phyloP scores from a whole-genome alignment of 2,888 invertebrate genomes.

The Eupeodes latifasciatus region DNA sequence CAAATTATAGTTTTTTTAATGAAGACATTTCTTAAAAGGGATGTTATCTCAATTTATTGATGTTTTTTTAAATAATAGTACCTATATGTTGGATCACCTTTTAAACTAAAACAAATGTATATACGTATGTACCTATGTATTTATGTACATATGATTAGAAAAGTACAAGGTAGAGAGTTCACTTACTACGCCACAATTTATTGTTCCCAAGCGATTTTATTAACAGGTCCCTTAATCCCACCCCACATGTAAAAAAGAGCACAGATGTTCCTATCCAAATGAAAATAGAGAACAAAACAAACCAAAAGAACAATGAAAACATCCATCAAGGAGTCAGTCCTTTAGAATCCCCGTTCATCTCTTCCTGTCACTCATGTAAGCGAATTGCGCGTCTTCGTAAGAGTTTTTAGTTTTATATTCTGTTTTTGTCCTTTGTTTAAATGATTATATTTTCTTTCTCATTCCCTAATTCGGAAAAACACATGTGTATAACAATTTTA shows the following conservation, averaged over 20 bases:
- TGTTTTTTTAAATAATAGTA: too few relatives aligned
- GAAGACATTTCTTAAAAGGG: too few relatives aligned
- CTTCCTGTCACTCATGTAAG: constrained; percentile 64
- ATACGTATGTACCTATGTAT: too few relatives aligned
- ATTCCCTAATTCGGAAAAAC: not conserved
- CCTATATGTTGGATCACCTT: too few relatives aligned
- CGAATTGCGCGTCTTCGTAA: constrained; percentile 66
- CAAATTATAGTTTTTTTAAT: too few relatives aligned
- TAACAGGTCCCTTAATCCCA: constrained; percentile 29
- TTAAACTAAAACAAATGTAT: not conserved
- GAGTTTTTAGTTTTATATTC: constrained; percentile 16
- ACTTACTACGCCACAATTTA: constrained; percentile 11
- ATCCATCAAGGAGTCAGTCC: constrained; percentile 68
- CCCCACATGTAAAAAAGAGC: constrained; percentile 29
- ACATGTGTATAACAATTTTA: constrained; percentile 37
- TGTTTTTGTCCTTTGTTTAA: not conserved
- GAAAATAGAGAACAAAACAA: constrained; percentile 60
- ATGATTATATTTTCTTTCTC: not conserved
- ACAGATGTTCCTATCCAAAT: constrained; percentile 66
- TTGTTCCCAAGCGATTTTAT: not conserved
- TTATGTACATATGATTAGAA: not conserved
- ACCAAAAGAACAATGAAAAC: constrained; percentile 71
- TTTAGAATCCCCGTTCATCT: not conserved
- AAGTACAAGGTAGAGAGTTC: not conserved
- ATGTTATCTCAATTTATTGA: too few relatives aligned